Evolutionary conservation across 2,113 vertebrate species (phyloP).

Genomic region (Colinus virginianus): DNA sequence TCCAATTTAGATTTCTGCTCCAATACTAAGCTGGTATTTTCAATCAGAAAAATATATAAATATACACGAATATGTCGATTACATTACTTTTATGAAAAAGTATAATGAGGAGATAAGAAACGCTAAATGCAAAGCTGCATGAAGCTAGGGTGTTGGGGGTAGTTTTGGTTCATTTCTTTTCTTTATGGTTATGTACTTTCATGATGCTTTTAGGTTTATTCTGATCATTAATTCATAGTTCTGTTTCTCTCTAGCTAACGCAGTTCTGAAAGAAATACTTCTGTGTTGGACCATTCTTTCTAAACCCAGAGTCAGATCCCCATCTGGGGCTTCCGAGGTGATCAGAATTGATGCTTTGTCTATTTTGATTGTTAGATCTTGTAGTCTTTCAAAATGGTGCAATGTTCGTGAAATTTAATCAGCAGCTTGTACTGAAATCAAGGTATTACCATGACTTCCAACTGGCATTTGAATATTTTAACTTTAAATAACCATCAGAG

Average conservation of each 20-base stretch:
- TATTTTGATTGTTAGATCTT: not conserved
- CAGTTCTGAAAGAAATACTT: not conserved
- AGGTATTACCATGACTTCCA: not conserved
- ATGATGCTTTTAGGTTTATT: not conserved
- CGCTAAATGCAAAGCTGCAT: not conserved
- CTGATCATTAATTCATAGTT: not conserved
- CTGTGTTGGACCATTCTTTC: not conserved
- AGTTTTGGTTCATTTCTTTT: not conserved
- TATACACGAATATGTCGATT: not conserved
- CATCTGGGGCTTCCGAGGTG: not conserved
- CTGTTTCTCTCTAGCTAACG: not conserved
- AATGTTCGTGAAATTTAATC: constrained; percentile 26
- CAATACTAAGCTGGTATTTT: not conserved
- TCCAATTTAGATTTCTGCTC: not conserved
- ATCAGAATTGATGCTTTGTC: not conserved
- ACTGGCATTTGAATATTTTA: constrained; percentile 44
- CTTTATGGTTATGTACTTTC: not conserved
- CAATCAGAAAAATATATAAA: not conserved
- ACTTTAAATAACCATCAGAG: constrained; percentile 3
- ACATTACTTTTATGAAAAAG: not conserved
- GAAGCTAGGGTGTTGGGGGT: not conserved
- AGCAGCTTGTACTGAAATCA: constrained; percentile 5
- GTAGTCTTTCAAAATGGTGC: not conserved
- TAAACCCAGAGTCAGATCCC: not conserved
- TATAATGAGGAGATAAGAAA: not conserved